Base-by-base conservation (phyloP, 2,888 invertebrate genomes). In the Xanthorhoe designata region DNA sequence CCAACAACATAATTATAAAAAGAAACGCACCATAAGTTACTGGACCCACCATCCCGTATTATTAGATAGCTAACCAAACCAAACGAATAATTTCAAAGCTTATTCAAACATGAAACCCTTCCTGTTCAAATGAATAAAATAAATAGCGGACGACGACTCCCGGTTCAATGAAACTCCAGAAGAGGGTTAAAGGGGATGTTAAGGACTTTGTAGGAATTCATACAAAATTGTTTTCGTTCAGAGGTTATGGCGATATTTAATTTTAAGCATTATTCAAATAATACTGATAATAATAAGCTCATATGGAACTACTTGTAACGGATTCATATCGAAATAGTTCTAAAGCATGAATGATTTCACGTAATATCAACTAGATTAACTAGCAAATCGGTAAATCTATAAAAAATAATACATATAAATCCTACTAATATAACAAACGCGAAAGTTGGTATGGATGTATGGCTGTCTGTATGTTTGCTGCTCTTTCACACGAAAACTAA, bases 111-210 rank as follows among this genome's bases (percentile, higher is more conserved):
- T 18, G 52, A 38, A 61, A 38, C 58, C 47, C 47, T 58, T 35
- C 53, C 58, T 64, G 53, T 64, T 59, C 58, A 49, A 64, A 64
- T 59, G 38, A 59, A 38, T 64, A 49, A 54, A 58, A 64, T 50
- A 64, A 62, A 62, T 55, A 62, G 49, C n/a, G 61, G 35, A 29
- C 17, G 42, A 29, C 56, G 50, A 63, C 42, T 53, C 52, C 35
- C 17, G 38, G 17, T 58, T 59, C 58, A 59, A 58, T 49, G 53
- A 38, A 59, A 32, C 57, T 24, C 58, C 53, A 35, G 15, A 19
- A 38, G 35, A 55, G 53, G 53, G 29, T 52, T 45, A 24, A 9
- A 29, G 6, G 42, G 47, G n/a, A 53, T 60, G 17, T 10, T n/a
- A 47, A 47, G 47, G 15, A 47, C 47, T 47, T 47, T 47, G 38